Evolutionary conservation across 37 sponge, comb jelly and placozoan species (phyloP).

Genomic region (Chondrilla cf. caribensis): DNA sequence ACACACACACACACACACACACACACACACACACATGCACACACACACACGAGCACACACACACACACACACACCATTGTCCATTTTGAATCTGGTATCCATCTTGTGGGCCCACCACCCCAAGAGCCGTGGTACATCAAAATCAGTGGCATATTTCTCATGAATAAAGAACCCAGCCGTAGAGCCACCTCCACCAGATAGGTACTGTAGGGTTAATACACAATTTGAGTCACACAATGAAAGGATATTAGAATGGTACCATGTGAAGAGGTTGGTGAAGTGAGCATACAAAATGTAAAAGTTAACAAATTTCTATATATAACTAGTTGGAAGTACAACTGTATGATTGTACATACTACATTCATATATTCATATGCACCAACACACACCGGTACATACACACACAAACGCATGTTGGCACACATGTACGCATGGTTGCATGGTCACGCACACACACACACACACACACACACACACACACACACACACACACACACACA

Average conservation of each 20-base stretch:
- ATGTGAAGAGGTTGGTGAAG: neutral
- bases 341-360: too few relatives aligned
- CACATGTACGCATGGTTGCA: too few relatives aligned
- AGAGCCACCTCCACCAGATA: slow-evolving; percentile 81
- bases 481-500: too few relatives aligned
- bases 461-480: too few relatives aligned
- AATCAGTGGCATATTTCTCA: slow-evolving; percentile 72
- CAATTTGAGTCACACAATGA: neutral
- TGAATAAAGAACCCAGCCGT: slow-evolving; percentile 90
- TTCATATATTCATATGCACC: too few relatives aligned
- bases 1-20: slow-evolving; percentile 31
- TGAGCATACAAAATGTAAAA: neutral
- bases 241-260: neutral
- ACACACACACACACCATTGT: slow-evolving; percentile 31
- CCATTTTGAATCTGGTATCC: slow-evolving; percentile 71
- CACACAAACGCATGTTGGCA: too few relatives aligned
- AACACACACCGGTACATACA: too few relatives aligned
- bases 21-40: slow-evolving; percentile 2
- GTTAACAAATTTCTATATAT: too few relatives aligned
- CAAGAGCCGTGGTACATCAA: slow-evolving; percentile 56
- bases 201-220: slow-evolving; percentile 41
- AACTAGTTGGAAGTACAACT: too few relatives aligned
- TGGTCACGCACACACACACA: too few relatives aligned
- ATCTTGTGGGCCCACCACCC: slow-evolving; percentile 94
- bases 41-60: neutral